Conservation (phyloP, 2,113 vertebrate genomes). For the Speoplatyrhinus poulsoni region DNA sequence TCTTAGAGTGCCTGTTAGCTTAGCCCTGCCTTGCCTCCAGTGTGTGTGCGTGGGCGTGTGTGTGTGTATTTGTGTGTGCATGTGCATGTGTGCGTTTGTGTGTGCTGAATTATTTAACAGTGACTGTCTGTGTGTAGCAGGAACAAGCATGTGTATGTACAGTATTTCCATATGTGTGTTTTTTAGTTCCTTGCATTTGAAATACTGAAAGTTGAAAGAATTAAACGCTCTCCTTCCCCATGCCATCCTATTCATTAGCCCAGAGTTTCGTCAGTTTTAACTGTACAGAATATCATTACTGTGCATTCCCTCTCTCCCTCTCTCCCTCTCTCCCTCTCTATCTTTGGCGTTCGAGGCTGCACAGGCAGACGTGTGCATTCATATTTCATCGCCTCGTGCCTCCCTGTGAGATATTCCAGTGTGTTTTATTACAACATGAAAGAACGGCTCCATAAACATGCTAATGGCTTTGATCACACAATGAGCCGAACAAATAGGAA, state of each 20-base stretch:
- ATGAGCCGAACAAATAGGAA: constrained; percentile 71
- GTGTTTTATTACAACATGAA: constrained; percentile 67
- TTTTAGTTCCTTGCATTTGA: neutral
- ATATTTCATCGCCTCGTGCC: constrained; percentile 57
- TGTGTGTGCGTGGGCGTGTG: constrained; percentile 13
- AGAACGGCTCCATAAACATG: constrained; percentile 65
- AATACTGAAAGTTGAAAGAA: constrained; percentile 38
- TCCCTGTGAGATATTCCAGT: constrained; percentile 41
- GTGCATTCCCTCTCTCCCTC: constrained; percentile 7
- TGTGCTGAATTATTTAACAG: constrained; percentile 1
- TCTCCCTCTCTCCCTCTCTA: neutral
- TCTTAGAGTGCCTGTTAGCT: constrained; percentile 59
- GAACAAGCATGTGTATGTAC: too few species aligned
- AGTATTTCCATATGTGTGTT: neutral
- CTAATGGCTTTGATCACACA: constrained; percentile 73
- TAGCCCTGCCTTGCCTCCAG: constrained; percentile 61
- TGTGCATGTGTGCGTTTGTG: neutral
- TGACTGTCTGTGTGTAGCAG: neutral
- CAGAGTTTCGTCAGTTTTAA: constrained; percentile 47
- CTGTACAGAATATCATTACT: constrained; percentile 28
- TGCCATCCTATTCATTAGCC: constrained; percentile 43
- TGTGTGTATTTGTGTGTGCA: constrained; percentile 15
- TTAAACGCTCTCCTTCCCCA: constrained; percentile 30
- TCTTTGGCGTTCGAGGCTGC: constrained; percentile 5
- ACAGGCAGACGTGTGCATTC: constrained; percentile 18